Base-by-base conservation (phyloP, 2,888 invertebrate species). In the Lordiphosa andalusiaca region DNA sequence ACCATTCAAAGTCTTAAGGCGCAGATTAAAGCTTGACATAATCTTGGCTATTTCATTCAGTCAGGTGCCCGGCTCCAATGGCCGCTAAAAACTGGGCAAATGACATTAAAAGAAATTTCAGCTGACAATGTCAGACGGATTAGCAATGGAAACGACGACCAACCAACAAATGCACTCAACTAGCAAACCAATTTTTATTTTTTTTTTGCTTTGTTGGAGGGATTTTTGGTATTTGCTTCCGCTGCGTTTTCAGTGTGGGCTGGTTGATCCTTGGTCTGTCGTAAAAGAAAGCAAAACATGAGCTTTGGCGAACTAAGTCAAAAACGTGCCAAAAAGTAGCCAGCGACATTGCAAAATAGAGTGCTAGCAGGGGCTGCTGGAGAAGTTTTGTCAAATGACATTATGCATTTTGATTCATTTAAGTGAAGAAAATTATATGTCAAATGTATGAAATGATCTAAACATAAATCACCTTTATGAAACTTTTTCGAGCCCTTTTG, bases 91-190 rank as follows among this genome's bases (percentile, higher is more conserved):
- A 71, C 64, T 49, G 59, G 58, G 57, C 30, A 70, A 82, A 71
- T 66, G 71, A 61, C 69, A 83, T 80, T 80, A 69, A 66, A 63
- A 47, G 67, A 56, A 68, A 81, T 73, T 83, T 69, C 49, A 71
- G 68, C 77, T 85, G 81, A 81, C 81, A 81, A 73, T 85, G 85
- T 67, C 69, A 58, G 48, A 47, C 67, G 84, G 73, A 83, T 80
- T 83, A 85, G 54, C 68, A 40, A 49, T 54, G 62, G 49, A 62
- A 53, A 38, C 30, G 16, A 2, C 38, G 4, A 55, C 38, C 38
- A 9, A 53, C 56, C 51, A 57, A 72, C 16, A 63, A 70, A 55
- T 50, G 59, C 64, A 56, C 48, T 42, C 40, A 48, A 25, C 50
- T 46, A 58, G 54, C 60, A 67, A 65, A 59, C 54, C 61, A 63